Conservation (phyloP, 2,888 invertebrate species). For the Sminthurinus aureus region DNA sequence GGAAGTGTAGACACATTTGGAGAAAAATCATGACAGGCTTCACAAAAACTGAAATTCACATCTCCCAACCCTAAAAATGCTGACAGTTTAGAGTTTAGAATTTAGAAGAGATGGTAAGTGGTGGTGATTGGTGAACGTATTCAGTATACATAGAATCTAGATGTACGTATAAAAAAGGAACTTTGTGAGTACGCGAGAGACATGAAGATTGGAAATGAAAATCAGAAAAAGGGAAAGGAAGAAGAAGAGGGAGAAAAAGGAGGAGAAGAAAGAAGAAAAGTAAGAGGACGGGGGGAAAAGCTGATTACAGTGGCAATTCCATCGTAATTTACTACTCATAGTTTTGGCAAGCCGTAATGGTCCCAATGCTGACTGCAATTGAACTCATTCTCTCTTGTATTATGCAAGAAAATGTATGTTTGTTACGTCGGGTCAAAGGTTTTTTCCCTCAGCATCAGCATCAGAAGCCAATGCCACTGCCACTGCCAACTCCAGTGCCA, state of each 20-base stretch:
- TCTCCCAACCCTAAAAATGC: too few species aligned
- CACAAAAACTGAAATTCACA: too few species aligned
- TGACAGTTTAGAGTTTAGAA: too few species aligned
- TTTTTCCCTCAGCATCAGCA: too few species aligned
- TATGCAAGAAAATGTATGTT: conserved; percentile 17
- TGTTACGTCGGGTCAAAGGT: neutral
- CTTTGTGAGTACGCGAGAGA: neutral
- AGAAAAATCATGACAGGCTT: too few species aligned
- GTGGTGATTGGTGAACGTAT: too few species aligned
- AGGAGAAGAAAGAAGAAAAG: neutral
- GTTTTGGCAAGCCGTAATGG: conserved; percentile 25
- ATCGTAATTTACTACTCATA: conserved; percentile 14
- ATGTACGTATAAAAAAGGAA: neutral
- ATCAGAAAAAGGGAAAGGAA: neutral
- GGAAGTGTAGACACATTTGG: too few species aligned
- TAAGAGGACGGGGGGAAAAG: neutral
- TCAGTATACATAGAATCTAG: too few species aligned
- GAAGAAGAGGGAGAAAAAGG: neutral
- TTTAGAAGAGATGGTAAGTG: too few species aligned
- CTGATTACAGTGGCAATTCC: conserved; percentile 9
- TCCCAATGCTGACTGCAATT: conserved; percentile 19
- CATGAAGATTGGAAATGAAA: neutral
- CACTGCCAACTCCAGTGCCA: too few species aligned
- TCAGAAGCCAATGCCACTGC: too few species aligned
- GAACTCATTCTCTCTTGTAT: conserved; percentile 21